These are phyloP conservation scores for Siniperca chuatsi DNA, from an alignment of 2,113 vertebrate genomes.

Conservation along the genomic window DNA sequence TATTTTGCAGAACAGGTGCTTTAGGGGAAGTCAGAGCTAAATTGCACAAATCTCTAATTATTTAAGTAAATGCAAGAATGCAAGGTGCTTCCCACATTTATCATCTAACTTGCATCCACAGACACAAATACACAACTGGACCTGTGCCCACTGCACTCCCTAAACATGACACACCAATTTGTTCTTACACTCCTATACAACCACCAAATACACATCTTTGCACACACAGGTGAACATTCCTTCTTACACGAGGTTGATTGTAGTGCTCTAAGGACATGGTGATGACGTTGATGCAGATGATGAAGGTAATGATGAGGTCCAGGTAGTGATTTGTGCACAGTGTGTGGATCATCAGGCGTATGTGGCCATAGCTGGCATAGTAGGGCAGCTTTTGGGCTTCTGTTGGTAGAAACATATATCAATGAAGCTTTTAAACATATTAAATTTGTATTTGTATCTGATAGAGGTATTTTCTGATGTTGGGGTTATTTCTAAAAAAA, in stretches of 20 bases:
- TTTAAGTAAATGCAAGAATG: neutral
- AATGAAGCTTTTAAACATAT: neutral
- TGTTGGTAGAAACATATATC: conserved; percentile 68
- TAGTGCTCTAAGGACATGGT: conserved; percentile 99
- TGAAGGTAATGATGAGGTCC: conserved; percentile 99
- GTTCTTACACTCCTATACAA: neutral
- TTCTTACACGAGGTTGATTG: conserved; percentile 93
- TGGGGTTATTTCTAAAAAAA: neutral
- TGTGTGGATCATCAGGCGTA: conserved; percentile 95
- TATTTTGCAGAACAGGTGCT: neutral
- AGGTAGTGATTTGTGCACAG: conserved; percentile 98
- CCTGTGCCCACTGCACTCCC: neutral
- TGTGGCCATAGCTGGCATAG: conserved; percentile 91
- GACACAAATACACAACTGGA: neutral
- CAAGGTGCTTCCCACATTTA: neutral
- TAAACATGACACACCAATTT: neutral
- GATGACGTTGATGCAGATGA: conserved; percentile 98
- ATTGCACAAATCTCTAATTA: neutral
- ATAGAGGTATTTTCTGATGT: neutral
- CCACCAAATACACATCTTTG: neutral
- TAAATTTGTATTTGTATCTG: neutral
- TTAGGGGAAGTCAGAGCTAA: neutral
- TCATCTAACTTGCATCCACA: neutral
- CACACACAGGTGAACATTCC: neutral
- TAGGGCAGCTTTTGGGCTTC: conserved; percentile 97